Evolutionary conservation across 1,140 invertebrate genomes (phyloP).

Genomic region (Probaryconus sp.): DNA sequence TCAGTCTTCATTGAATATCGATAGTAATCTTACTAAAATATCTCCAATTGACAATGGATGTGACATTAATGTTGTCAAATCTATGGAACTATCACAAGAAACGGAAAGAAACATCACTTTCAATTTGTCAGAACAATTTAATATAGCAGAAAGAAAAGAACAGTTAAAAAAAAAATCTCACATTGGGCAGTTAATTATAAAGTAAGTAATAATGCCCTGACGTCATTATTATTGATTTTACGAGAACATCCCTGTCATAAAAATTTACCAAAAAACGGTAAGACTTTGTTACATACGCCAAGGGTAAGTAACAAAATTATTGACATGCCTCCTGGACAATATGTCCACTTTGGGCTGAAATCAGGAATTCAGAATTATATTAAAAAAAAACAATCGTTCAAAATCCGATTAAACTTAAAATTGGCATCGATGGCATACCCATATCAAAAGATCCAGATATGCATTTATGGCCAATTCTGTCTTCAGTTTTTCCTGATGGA

Average conservation of each 20-base stretch:
- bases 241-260: neutral
- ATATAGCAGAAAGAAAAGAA: no score
- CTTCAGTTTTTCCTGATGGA: neutral
- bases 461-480: slow-evolving; percentile 4
- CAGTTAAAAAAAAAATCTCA: neutral
- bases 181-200: neutral
- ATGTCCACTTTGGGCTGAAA: slow-evolving; percentile 8
- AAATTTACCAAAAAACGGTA: neutral
- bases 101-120: no score
- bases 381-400: neutral
- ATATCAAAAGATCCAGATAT: neutral
- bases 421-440: slow-evolving; percentile 1
- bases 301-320: neutral
- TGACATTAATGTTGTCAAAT: no score
- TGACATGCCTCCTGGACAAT: neutral
- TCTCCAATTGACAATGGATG: no score
- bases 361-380: slow-evolving; percentile 5
- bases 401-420: neutral
- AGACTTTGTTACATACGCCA: neutral
- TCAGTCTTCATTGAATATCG: no score
- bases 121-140: no score
- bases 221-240: neutral
- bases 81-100: no score
- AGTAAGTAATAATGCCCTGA: neutral
- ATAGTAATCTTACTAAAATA: no score